These are phyloP conservation scores for Tribolium castaneum DNA, from an alignment of 1,140 invertebrate genomes.

Conservation along the genomic window DNA sequence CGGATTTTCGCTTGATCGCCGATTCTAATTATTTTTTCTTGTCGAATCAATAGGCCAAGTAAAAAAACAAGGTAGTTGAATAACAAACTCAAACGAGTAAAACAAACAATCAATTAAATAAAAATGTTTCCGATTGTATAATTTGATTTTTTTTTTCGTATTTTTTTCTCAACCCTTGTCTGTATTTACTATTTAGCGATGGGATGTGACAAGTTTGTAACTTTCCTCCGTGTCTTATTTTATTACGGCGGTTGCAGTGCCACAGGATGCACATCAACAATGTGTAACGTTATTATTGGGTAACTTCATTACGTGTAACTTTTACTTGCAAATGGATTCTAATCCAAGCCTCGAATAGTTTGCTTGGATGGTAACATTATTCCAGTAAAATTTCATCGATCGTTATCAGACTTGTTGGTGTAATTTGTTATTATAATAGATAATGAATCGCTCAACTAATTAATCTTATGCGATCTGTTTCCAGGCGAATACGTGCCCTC, in stretches of 20 bases:
- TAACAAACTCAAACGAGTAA: background rate
- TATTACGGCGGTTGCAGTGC: too few species aligned
- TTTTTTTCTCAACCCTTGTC: background rate
- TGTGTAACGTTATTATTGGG: too few species aligned
- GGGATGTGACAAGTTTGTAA: too few species aligned
- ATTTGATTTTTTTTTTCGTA: too few species aligned
- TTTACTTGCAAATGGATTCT: background rate
- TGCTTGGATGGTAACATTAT: too few species aligned
- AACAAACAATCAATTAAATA: background rate
- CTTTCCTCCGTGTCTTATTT: too few species aligned
- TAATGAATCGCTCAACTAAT: background rate
- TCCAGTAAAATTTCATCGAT: background rate
- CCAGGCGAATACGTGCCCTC: constrained; percentile 53
- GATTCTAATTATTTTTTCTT: constrained; percentile 3
- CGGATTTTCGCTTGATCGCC: background rate
- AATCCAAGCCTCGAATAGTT: too few species aligned
- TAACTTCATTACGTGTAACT: background rate
- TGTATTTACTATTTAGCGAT: too few species aligned
- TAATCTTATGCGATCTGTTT: constrained; percentile 30
- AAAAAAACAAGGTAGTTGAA: background rate
- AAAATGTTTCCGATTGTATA: too few species aligned
- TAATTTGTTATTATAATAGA: background rate
- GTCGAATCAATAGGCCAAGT: background rate
- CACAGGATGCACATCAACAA: too few species aligned
- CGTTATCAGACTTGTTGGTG: background rate